phyloP scores from a whole-genome alignment of 2,888 invertebrate species.

The Phengaris arion region DNA sequence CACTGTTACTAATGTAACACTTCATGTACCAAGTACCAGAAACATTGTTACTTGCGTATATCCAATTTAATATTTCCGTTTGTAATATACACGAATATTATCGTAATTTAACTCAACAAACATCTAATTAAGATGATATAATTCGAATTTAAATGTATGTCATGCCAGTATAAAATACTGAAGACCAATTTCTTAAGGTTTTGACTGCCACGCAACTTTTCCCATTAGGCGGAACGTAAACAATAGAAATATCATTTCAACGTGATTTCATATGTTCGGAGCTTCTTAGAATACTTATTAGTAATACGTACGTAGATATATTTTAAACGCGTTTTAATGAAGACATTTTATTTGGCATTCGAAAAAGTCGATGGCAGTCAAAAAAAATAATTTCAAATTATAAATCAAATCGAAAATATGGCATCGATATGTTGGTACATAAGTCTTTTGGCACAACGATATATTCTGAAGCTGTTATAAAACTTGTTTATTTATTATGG shows the following conservation, averaged over 20 bases:
- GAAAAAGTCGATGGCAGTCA: slow-evolving; percentile 12
- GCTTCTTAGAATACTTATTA: background rate
- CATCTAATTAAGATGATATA: slow-evolving; percentile 4
- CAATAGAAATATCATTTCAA: background rate
- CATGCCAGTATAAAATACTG: slow-evolving; percentile 1
- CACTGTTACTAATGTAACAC: no score
- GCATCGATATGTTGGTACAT: slow-evolving; percentile 7
- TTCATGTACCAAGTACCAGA: no score
- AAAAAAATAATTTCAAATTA: slow-evolving; percentile 6
- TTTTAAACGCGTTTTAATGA: background rate
- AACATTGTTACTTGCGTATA: no score
- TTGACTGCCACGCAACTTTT: background rate
- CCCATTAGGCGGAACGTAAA: slow-evolving; percentile 10
- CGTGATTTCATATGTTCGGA: background rate
- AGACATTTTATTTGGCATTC: slow-evolving; percentile 13
- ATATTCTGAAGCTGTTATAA: slow-evolving; percentile 1
- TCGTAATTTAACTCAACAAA: background rate
- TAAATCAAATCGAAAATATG: slow-evolving; percentile 13
- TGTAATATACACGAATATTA: background rate
- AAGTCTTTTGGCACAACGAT: slow-evolving; percentile 24
- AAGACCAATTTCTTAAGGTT: background rate
- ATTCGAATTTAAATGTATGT: background rate
- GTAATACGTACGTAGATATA: background rate
- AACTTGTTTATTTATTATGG: background rate
- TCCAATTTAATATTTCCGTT: no score